A percentile compares a stretch with the other conserved stretches of the same genome.
These are phyloP conservation scores for Sycophila texana DNA, from an alignment of 2,888 invertebrate genomes.

Conservation along the genomic window DNA sequence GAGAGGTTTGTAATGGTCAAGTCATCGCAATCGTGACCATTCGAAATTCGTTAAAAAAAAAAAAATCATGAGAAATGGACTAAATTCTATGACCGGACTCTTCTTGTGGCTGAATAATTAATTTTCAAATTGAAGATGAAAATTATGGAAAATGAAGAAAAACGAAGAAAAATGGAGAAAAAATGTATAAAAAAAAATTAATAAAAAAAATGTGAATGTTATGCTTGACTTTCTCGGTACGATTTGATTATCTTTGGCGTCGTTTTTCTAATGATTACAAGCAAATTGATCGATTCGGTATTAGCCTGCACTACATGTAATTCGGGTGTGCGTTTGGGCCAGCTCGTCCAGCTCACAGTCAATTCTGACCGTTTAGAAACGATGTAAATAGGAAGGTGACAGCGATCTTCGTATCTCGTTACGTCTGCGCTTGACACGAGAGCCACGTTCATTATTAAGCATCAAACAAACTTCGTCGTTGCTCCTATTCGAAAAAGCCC, in stretches of 20 bases:
- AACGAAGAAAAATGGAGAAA: neutral
- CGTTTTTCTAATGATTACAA: constrained; percentile 44
- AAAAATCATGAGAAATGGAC: constrained; percentile 43
- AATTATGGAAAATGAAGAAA: neutral
- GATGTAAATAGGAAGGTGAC: constrained; percentile 58
- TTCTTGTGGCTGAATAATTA: constrained; percentile 53
- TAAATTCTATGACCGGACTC: constrained; percentile 58
- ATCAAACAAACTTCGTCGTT: constrained; percentile 52
- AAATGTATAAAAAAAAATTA: constrained; percentile 10
- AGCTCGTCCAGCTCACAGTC: constrained; percentile 67
- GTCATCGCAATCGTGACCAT: constrained; percentile 42
- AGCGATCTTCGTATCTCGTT: constrained; percentile 58
- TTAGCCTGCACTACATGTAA: constrained; percentile 50
- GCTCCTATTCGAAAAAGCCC: constrained; percentile 54
- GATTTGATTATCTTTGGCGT: constrained; percentile 53
- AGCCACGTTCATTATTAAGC: constrained; percentile 53
- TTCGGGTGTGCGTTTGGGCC: constrained; percentile 66
- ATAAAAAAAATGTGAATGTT: constrained; percentile 30
- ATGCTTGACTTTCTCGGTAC: constrained; percentile 44
- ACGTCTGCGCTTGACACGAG: constrained; percentile 57
- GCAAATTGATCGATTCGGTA: constrained; percentile 56
- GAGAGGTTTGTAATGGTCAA: constrained; percentile 49
- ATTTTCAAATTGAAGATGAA: constrained; percentile 34
- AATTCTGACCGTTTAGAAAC: constrained; percentile 60
- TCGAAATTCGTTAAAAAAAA: constrained; percentile 43